These are phyloP conservation scores for Malurus cyaneus DNA, from an alignment of 2,113 vertebrate genomes.

Conservation along the genomic window DNA sequence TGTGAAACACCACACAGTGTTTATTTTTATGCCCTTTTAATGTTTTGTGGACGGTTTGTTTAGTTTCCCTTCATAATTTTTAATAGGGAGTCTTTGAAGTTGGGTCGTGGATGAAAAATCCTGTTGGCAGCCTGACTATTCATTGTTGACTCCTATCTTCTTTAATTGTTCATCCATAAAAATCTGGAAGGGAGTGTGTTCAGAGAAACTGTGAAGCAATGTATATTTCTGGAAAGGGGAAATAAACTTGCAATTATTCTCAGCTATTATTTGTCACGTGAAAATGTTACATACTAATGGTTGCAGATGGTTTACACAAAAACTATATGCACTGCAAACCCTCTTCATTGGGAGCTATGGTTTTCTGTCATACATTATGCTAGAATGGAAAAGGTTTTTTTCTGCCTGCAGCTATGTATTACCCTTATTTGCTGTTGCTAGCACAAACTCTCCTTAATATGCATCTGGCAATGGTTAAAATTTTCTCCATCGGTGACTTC, in stretches of 20 bases:
- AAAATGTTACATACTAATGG: slow-evolving; percentile 14
- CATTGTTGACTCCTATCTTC: slow-evolving; percentile 24
- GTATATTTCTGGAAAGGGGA: slow-evolving; percentile 37
- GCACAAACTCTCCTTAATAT: neutral
- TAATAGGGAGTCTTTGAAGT: slow-evolving; percentile 53
- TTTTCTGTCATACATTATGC: neutral
- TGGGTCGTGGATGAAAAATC: neutral
- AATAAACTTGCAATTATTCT: slow-evolving; percentile 44
- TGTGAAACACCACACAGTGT: slow-evolving; percentile 17
- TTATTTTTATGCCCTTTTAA: slow-evolving; percentile 54
- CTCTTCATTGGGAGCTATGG: neutral
- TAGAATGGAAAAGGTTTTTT: neutral
- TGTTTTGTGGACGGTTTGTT: slow-evolving; percentile 28
- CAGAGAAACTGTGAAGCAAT: slow-evolving; percentile 8
- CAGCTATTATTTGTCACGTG: slow-evolving; percentile 28
- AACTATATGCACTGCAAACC: neutral
- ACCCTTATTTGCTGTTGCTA: neutral
- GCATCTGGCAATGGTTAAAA: slow-evolving; percentile 8
- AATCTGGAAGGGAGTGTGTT: slow-evolving; percentile 14
- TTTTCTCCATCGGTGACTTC: neutral
- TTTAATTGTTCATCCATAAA: slow-evolving; percentile 1
- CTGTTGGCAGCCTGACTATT: neutral
- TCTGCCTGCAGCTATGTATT: slow-evolving; percentile 20
- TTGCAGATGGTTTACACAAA: slow-evolving; percentile 40
- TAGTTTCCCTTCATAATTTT: slow-evolving; percentile 39